These are phyloP conservation scores for Amazona vittata DNA, from an alignment of 2,113 vertebrate genomes.

Conservation along the genomic window DNA sequence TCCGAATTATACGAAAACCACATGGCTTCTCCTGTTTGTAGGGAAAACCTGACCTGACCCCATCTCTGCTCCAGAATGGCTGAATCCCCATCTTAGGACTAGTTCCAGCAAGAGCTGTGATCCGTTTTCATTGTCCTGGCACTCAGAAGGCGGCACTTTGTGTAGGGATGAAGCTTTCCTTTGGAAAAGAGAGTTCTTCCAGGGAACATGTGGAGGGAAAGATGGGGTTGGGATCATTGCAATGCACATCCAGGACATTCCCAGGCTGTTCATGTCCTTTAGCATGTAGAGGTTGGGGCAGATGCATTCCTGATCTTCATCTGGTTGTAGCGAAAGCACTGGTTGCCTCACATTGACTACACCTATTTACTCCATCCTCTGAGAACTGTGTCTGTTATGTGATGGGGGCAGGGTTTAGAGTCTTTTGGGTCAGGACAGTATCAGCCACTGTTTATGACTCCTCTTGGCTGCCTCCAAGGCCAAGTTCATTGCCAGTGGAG, in stretches of 20 bases:
- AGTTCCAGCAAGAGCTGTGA: constrained; percentile 12
- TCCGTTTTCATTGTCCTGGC: constrained; percentile 17
- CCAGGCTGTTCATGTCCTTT: accelerated
- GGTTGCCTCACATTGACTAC: not conserved
- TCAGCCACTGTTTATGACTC: not conserved
- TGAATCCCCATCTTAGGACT: not conserved
- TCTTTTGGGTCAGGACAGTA: not conserved
- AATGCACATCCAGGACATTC: not conserved
- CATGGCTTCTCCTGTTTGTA: constrained; percentile 65
- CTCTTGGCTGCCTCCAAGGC: not conserved
- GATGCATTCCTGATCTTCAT: not conserved
- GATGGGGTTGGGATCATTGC: not conserved
- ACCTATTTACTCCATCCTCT: not conserved
- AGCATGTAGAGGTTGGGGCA: not conserved
- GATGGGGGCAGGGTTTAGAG: not conserved
- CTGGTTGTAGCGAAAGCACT: not conserved
- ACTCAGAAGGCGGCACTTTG: not conserved
- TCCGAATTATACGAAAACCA: constrained; percentile 68
- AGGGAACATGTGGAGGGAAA: not conserved
- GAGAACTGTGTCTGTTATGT: not conserved
- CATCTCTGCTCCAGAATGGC: constrained; percentile 49
- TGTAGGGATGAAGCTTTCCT: not conserved
- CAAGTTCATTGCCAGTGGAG: not conserved
- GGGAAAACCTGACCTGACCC: constrained; percentile 55
- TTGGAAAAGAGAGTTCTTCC: not conserved